Evolutionary conservation across 2,797 vertebrate species (phyloP).

Genomic region (Pangasius larnaudii): DNA sequence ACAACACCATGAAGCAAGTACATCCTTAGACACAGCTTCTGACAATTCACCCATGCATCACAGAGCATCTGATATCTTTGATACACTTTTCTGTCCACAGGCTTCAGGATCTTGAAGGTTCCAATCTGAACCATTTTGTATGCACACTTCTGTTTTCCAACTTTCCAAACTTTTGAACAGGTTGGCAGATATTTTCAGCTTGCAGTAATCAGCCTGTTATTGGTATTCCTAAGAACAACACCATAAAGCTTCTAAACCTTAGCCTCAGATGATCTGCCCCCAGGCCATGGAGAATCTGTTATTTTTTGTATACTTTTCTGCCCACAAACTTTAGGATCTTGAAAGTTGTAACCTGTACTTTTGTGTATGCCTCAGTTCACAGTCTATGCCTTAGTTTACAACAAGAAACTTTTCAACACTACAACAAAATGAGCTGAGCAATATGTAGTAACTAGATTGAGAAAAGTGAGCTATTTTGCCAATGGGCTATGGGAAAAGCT

Average conservation of each 20-base stretch:
- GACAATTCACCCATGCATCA: neutral
- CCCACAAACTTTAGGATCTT: neutral
- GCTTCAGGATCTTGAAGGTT: neutral
- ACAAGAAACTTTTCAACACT: neutral
- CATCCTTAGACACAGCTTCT: neutral
- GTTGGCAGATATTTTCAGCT: neutral
- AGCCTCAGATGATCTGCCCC: neutral
- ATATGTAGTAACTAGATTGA: neutral
- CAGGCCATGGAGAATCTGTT: neutral
- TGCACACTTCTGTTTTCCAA: neutral
- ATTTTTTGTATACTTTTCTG: neutral
- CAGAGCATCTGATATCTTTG: neutral
- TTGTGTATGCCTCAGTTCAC: neutral
- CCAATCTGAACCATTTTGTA: neutral
- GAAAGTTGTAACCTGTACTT: neutral
- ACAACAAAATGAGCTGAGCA: neutral
- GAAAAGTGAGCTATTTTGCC: neutral
- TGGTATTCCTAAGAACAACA: neutral
- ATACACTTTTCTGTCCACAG: neutral
- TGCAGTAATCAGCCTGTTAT: neutral
- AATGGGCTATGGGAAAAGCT: neutral
- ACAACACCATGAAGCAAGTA: neutral
- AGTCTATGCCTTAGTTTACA: neutral
- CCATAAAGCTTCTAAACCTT: neutral
- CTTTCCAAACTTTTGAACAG: neutral